Conservation (phyloP, 2,797 vertebrate species). For the Cryptoblepharus egeriae region DNA sequence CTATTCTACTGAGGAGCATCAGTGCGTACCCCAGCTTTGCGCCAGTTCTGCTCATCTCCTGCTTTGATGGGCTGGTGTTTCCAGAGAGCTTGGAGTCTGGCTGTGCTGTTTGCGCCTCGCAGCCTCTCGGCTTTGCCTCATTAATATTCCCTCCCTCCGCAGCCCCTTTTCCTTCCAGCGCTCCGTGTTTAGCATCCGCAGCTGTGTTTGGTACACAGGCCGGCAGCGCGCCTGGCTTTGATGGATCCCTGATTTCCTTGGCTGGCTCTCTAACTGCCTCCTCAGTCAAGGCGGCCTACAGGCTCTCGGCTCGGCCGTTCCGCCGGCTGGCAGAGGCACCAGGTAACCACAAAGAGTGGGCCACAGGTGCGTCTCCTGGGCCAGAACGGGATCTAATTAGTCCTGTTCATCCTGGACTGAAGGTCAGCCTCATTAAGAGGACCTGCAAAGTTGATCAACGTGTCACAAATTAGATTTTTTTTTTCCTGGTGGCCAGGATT, state of each 20-base stretch:
- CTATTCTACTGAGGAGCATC: no score
- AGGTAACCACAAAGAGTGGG: conserved; percentile 45
- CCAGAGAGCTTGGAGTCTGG: neutral
- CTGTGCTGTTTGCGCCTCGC: neutral
- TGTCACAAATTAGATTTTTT: conserved; percentile 66
- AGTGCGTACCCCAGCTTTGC: neutral
- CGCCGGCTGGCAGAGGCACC: conserved; percentile 14
- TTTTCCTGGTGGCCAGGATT: conserved; percentile 47
- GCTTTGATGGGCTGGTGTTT: neutral
- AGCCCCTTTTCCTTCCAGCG: conserved; percentile 85
- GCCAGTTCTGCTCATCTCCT: no score
- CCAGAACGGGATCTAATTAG: conserved; percentile 65
- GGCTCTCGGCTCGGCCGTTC: neutral
- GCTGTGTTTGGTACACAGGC: conserved; percentile 87
- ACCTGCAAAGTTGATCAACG: conserved; percentile 70
- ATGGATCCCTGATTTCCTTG: conserved; percentile 72
- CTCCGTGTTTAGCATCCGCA: conserved; percentile 86
- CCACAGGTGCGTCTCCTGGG: conserved; percentile 63
- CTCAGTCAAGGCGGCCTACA: conserved; percentile 45
- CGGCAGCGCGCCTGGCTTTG: conserved; percentile 82
- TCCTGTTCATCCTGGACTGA: conserved; percentile 70
- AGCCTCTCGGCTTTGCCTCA: conserved; percentile 44
- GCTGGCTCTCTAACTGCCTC: conserved; percentile 81
- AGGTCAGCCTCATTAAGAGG: conserved; percentile 73
- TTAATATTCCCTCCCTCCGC: conserved; percentile 86